A percentile compares a stretch with the other conserved stretches of the same genome.
These are phyloP conservation scores for Australoheros facetus DNA, from an alignment of 2,797 vertebrate species.

Conservation along the genomic window DNA sequence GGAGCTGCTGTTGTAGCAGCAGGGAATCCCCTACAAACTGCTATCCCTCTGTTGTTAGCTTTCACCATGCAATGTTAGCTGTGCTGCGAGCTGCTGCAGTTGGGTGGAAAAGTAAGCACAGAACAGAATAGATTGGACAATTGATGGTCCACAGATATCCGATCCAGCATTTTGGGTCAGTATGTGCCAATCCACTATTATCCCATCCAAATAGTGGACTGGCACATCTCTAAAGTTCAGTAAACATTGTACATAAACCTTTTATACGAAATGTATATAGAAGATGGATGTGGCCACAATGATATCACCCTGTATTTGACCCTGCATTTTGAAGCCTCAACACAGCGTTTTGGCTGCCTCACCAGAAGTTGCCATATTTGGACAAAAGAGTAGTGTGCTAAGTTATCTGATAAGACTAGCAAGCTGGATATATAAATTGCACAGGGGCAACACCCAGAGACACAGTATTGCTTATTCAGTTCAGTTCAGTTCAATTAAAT, in stretches of 20 bases:
- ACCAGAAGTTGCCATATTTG: accelerated
- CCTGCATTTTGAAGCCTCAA: too few relatives aligned
- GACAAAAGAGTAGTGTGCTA: not conserved
- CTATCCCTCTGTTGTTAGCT: not conserved
- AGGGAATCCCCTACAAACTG: not conserved
- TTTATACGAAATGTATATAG: accelerated
- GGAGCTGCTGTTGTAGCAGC: not conserved
- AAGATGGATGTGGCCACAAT: not conserved
- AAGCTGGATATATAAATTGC: not conserved
- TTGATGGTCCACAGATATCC: not conserved
- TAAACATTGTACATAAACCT: too few relatives aligned
- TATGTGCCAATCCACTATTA: too few relatives aligned
- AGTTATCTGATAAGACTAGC: accelerated
- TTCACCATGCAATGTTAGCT: not conserved
- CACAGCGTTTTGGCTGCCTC: not conserved
- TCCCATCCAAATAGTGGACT: too few relatives aligned
- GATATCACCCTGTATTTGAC: not conserved
- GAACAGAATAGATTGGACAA: too few relatives aligned
- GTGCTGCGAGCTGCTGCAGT: too few relatives aligned
- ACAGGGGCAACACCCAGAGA: not conserved
- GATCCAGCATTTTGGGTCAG: too few relatives aligned
- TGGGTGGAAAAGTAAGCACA: too few relatives aligned
- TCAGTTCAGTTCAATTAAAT: too few relatives aligned
- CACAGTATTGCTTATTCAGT: not conserved
- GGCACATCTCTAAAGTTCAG: too few relatives aligned